phyloP scores from a whole-genome alignment of 2,888 invertebrate species.

The Globia sparganii region DNA sequence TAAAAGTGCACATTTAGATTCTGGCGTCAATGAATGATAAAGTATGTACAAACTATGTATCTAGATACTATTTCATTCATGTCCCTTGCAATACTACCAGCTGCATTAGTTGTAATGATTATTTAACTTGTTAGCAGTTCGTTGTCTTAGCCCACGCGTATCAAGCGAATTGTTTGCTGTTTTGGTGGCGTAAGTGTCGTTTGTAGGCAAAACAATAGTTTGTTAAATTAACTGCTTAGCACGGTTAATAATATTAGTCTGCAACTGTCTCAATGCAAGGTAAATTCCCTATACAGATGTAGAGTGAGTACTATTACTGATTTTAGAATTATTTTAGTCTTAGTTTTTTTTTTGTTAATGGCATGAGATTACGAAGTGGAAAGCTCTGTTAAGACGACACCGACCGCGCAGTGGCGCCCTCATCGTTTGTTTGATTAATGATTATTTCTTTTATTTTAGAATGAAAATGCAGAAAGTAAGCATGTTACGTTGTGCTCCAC shows the following conservation, averaged over 20 bases:
- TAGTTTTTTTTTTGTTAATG: neutral
- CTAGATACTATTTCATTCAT: conserved; percentile 14
- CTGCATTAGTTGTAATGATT: conserved; percentile 42
- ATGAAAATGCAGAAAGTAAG: too few relatives aligned
- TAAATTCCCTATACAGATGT: too few relatives aligned
- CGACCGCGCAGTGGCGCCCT: too few relatives aligned
- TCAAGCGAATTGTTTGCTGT: conserved; percentile 31
- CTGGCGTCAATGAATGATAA: neutral
- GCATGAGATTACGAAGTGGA: too few relatives aligned
- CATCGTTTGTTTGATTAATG: too few relatives aligned
- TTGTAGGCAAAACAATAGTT: conserved; percentile 28
- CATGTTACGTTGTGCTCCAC: too few relatives aligned
- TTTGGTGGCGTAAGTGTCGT: conserved; percentile 1
- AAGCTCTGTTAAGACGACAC: too few relatives aligned
- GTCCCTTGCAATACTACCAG: neutral
- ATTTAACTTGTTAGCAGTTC: conserved; percentile 25
- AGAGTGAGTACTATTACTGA: neutral
- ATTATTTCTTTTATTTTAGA: too few relatives aligned
- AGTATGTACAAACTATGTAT: neutral
- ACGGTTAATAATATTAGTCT: neutral
- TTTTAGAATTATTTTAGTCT: neutral
- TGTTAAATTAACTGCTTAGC: conserved; percentile 9
- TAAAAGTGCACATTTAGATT: neutral
- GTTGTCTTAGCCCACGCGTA: conserved; percentile 42
- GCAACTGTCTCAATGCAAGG: neutral